Base-by-base conservation (phyloP, 2,888 invertebrate species). In the Hofmannophila pseudospretella region DNA sequence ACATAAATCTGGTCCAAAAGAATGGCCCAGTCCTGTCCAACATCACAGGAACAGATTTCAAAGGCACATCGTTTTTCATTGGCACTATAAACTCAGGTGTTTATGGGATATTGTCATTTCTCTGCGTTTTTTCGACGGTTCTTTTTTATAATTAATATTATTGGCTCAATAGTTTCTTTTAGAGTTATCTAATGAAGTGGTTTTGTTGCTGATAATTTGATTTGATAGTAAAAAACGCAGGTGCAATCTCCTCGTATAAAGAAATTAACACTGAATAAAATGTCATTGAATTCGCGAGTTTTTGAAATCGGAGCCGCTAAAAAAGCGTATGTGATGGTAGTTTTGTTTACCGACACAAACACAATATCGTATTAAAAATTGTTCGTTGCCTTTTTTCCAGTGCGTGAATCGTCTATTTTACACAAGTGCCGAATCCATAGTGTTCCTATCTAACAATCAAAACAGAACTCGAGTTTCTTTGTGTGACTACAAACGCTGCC, bases 31-130 rank as follows among this genome's bases (percentile, higher is more conserved):
- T 55, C 63, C 68, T 66, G 69, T 65, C 71, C 58, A 66, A 80
- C 80, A 78, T 86, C 81, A 82, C 71, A 85, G 69, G 63, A 68
- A 70, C 67, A 59, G 67, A 72, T 81, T 77, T 82, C 79, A 82
- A 82, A 81, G 77, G 69, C 59, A 58, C 59, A 55, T 67, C 73
- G 75, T 82, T 80, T 73, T 78, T 81, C 79, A 80, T 68, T 70
- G 51, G 58, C 52, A 47, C 66, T 56, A 73, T 81, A 79, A 77
- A 78, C 64, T 73, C 76, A 74, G 77, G 79, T 78, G 81, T 80
- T 80, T 77, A 77, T 71, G 60, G 65, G 66, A 54, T 50, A 60
- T 65, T 74, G 70, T 74, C 71, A 71, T 67, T 67, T 71, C 66
- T 67, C 65, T 52, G 64, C 55, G 51, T 59, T 58, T 61, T 58